Evolutionary conservation across 2,113 vertebrate species (phyloP).

Genomic region (Upupa epops): DNA sequence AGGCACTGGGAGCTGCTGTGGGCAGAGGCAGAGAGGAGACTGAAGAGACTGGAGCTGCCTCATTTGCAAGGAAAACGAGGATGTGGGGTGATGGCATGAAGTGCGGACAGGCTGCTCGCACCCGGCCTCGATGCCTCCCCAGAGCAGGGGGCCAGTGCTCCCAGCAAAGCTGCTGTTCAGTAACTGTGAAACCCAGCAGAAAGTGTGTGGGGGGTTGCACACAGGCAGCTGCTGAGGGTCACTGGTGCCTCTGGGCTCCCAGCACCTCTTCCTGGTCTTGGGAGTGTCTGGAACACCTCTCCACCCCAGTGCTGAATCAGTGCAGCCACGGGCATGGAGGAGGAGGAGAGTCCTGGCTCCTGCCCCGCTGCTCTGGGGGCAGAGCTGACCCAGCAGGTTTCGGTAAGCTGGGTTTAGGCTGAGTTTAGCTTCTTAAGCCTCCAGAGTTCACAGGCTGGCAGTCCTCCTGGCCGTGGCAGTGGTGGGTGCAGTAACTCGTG

Average conservation of each 20-base stretch:
- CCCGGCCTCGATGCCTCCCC: neutral
- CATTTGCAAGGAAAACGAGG: neutral
- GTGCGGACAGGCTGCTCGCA: neutral
- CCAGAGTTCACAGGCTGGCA: neutral
- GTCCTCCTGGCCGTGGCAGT: neutral
- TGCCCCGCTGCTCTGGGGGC: fast-evolving
- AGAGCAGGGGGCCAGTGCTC: neutral
- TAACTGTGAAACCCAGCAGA: neutral
- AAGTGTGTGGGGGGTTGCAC: neutral
- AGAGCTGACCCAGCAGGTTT: neutral
- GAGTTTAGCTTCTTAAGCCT: neutral
- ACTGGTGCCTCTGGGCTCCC: neutral
- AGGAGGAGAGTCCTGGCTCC: neutral
- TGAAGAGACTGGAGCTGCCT: neutral
- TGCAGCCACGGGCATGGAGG: neutral
- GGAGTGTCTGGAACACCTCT: neutral
- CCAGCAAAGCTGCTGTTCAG: neutral
- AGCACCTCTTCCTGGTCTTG: neutral
- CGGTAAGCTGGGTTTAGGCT: neutral
- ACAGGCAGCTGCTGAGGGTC: neutral
- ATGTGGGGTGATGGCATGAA: too few species aligned
- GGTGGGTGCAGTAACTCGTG: neutral
- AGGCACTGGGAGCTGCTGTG: neutral
- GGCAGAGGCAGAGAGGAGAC: neutral
- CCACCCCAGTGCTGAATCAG: neutral